These are phyloP conservation scores for Echiichthys vipera DNA, from an alignment of 2,797 vertebrate species.

Conservation along the genomic window DNA sequence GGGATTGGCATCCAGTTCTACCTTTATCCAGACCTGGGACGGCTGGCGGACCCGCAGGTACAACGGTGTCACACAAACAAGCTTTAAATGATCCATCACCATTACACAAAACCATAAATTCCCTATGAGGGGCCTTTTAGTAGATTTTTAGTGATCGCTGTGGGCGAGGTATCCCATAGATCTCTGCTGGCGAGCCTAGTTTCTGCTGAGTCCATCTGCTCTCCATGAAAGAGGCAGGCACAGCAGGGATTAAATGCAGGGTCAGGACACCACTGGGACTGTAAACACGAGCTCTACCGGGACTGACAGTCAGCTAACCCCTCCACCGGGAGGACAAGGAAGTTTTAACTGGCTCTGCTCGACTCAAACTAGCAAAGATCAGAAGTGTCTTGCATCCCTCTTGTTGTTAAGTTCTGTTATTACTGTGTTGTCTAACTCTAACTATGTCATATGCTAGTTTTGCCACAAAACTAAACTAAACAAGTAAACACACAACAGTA, in stretches of 20 bases:
- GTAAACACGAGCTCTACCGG: slow-evolving; percentile 58
- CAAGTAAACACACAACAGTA: neutral
- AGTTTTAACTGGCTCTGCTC: slow-evolving; percentile 5
- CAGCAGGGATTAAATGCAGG: slow-evolving; percentile 31
- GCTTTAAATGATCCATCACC: neutral
- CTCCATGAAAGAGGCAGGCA: slow-evolving; percentile 50
- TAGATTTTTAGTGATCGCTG: slow-evolving; percentile 5
- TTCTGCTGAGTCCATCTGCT: slow-evolving; percentile 79
- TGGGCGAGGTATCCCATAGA: slow-evolving; percentile 50
- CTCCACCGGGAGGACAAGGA: neutral
- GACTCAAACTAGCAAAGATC: neutral
- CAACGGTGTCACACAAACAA: neutral
- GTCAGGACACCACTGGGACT: slow-evolving; percentile 57
- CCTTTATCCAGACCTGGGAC: slow-evolving; percentile 94
- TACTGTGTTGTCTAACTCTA: neutral
- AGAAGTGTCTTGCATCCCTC: too few relatives aligned
- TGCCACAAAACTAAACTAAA: neutral
- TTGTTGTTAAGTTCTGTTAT: neutral
- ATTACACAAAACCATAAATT: neutral
- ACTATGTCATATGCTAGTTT: neutral
- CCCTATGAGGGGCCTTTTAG: neutral
- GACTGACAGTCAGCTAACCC: slow-evolving; percentile 13
- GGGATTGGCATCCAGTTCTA: slow-evolving; percentile 94
- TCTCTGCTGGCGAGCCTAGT: slow-evolving; percentile 50
- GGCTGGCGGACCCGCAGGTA: slow-evolving; percentile 96